Evolutionary conservation across 2,113 vertebrate species (phyloP).

Genomic region (Polypterus senegalus): DNA sequence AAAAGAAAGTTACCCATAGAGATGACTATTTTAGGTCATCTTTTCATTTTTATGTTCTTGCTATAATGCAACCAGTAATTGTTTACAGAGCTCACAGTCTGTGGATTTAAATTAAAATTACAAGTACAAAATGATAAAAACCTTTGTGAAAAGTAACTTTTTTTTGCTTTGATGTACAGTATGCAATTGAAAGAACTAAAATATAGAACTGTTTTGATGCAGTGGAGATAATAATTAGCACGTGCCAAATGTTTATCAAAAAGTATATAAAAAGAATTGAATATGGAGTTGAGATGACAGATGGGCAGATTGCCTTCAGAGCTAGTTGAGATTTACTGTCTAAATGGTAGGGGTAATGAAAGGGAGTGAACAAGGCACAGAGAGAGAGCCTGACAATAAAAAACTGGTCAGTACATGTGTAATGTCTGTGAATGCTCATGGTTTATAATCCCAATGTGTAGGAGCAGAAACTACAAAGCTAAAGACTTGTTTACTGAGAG

Average conservation of each 20-base stretch:
- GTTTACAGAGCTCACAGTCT: too few species aligned
- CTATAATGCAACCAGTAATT: too few species aligned
- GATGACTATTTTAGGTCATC: too few species aligned
- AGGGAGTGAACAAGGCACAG: conserved; percentile 22
- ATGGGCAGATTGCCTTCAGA: conserved; percentile 38
- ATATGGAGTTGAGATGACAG: conserved; percentile 31
- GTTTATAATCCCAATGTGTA: not conserved
- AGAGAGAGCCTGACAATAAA: conserved; percentile 23
- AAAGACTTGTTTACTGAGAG: too few species aligned
- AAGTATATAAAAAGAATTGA: conserved; percentile 12
- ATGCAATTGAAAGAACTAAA: too few species aligned
- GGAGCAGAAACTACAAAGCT: not conserved
- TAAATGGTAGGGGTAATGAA: conserved; percentile 40
- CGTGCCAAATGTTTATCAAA: conserved; percentile 24
- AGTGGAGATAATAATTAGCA: conserved; percentile 25
- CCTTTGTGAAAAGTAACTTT: too few species aligned
- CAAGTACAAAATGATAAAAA: too few species aligned
- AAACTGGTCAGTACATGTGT: conserved; percentile 30
- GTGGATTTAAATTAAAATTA: too few species aligned
- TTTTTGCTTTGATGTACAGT: too few species aligned
- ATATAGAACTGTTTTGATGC: conserved; percentile 17
- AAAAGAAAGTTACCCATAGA: too few species aligned
- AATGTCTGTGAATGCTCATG: conserved; percentile 38
- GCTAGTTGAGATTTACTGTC: conserved; percentile 32
- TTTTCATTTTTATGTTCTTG: too few species aligned